phyloP scores from a whole-genome alignment of 2,888 invertebrate genomes.

The Lycia hirtaria region DNA sequence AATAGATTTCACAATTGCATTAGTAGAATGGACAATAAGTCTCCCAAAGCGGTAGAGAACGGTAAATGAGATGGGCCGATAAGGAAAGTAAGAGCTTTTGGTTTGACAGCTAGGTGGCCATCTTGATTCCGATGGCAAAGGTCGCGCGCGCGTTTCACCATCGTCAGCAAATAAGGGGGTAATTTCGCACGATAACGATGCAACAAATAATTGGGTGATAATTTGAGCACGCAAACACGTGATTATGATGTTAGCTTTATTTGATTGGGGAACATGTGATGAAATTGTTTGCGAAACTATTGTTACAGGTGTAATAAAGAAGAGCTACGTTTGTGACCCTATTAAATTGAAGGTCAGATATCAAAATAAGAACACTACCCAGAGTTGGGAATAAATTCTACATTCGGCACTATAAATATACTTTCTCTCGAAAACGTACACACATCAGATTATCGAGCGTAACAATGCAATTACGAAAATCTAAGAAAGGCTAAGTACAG shows the following conservation, averaged over 20 bases:
- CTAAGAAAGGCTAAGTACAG: no score
- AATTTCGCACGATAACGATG: constrained; percentile 61
- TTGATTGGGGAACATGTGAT: constrained; percentile 29
- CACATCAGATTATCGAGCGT: no score
- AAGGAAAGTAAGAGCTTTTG: constrained; percentile 77
- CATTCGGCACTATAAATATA: no score
- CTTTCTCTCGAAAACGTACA: no score
- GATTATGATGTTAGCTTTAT: constrained; percentile 42
- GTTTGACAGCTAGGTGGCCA: constrained; percentile 75
- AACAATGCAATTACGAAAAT: no score
- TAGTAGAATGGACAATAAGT: constrained; percentile 60
- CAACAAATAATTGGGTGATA: constrained; percentile 60
- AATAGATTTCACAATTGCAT: constrained; percentile 59
- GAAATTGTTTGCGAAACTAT: constrained; percentile 20
- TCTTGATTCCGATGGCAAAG: constrained; percentile 76
- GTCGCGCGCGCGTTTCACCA: constrained; percentile 71
- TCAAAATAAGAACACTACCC: no score
- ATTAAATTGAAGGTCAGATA: no score
- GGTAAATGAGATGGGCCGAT: constrained; percentile 68
- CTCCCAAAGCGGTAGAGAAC: constrained; percentile 53
- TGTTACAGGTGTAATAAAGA: constrained; percentile 1
- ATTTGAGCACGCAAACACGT: constrained; percentile 48
- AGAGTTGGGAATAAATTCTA: no score
- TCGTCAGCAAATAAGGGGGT: constrained; percentile 66
- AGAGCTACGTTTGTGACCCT: no score